Conservation (phyloP, 2,888 invertebrate species). For the Plagodis dolabraria region DNA sequence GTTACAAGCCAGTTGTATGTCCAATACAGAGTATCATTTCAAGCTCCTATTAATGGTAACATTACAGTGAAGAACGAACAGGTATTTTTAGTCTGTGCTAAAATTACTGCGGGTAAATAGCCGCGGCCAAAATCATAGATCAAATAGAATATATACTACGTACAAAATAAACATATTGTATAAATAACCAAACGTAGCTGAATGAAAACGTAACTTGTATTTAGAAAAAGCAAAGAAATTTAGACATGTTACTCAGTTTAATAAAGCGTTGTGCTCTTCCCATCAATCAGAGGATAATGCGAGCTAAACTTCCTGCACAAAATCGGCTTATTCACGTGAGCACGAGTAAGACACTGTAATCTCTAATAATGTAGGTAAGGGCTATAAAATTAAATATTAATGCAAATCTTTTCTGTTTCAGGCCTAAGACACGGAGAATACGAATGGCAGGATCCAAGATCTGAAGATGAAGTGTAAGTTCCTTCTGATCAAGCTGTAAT, state of each 20-base stretch:
- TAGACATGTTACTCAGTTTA: constrained; percentile 33
- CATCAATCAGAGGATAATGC: constrained; percentile 36
- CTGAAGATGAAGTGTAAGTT: constrained; percentile 95
- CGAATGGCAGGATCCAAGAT: constrained; percentile 96
- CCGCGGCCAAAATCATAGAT: too few relatives aligned
- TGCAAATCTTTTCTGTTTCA: constrained; percentile 55
- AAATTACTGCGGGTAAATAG: too few relatives aligned
- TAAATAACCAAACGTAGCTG: constrained; percentile 1
- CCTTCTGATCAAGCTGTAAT: background rate
- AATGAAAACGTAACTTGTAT: background rate
- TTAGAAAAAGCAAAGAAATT: constrained; percentile 12
- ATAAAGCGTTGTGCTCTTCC: constrained; percentile 35
- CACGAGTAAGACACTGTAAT: constrained; percentile 46
- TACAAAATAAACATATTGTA: too few relatives aligned
- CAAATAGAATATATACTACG: too few relatives aligned
- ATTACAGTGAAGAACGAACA: too few relatives aligned
- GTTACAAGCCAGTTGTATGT: too few relatives aligned
- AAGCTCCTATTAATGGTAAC: too few relatives aligned
- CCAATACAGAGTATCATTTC: too few relatives aligned
- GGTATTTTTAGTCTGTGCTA: too few relatives aligned
- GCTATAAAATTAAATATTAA: too few relatives aligned
- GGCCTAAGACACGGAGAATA: constrained; percentile 90
- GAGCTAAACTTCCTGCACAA: constrained; percentile 33
- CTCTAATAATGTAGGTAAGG: too few relatives aligned
- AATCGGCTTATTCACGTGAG: constrained; percentile 56